Base-by-base conservation (phyloP, 2,113 vertebrate species). In the Forbesichthys papilliferus region DNA sequence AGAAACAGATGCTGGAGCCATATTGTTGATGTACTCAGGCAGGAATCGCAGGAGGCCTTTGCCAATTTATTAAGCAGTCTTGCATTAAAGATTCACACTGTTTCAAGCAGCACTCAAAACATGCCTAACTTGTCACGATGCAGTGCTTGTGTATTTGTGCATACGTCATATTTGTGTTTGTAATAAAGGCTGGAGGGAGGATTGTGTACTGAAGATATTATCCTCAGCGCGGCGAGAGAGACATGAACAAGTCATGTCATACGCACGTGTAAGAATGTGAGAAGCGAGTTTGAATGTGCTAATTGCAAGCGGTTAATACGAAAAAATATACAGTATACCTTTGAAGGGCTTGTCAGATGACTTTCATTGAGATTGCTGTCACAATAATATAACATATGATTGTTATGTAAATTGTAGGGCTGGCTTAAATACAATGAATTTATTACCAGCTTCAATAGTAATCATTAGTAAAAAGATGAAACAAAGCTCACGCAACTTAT, bases 31-130 rank as follows among this genome's bases (percentile, higher is more conserved):
- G 57, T 69, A 75, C 69, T 71, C 57, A 65, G 88, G 87, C 84
- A 74, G 66, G 70, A 75, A 79, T 79, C 47, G 3, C 68, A 57
- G 73, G 57, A 74, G 78, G 72, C 67, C 59, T 53, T 27, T 83
- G 87, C 83, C 86, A 88, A 84, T 84, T 84, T 69, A 86, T 91
- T 83, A 87, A 84, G 74, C 79, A 64, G 73, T 83, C 84, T 71
- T 62, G 67, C 68, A 68, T 79, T 75, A 66, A 75, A 75, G 66
- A 76, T 81, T 88, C 80, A 82, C 81, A 77, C 79, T 9, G 73
- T 78, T 76, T 86, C 18, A 64, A 69, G 63, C 55, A 73, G 58
- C 48, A 67, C 68, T 80, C 46, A 53, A 77, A 81, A 79, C 84
- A 79, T 55, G n/a, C 20, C 71, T 77, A 58, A 74, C 86, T 77